Base-by-base conservation (phyloP, 2,888 invertebrate genomes). In the Parelbella ahira region DNA sequence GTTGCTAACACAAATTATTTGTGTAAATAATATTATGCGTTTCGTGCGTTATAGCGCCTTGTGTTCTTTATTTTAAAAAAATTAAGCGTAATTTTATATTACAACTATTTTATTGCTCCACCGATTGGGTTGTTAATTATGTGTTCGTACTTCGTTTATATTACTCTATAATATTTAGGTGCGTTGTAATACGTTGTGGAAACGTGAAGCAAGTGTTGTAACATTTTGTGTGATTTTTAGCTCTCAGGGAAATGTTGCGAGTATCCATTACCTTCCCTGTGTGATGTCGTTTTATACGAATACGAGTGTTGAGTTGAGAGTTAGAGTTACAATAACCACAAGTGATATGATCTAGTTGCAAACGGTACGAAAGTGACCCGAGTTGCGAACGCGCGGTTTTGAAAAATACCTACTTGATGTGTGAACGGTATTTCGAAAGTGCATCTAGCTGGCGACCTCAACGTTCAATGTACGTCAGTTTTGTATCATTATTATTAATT, bases 311-410 rank as follows among this genome's bases (percentile, higher is more conserved):
- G 68, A 74, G 79, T 78, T 81, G 68, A 73, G 68, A 74, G 78
- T 78, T 81, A 69, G 74, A 76, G 63, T 83, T 82, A 82, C 82
- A 70, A 67, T 68, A 75, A 86, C 86, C 86, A 75, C 86, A 84
- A 80, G 78, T 78, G 77, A 81, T 77, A 65, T 73, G 79, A 82
- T 81, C 68, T 62, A 64, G 60, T 67, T 63, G 66, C 69, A 64
- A 70, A 77, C 75, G 60, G 62, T 68, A 70, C 69, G 81, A 84
- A 81, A 82, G 84, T 82, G 81, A 80, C 72, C 77, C 80, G 70
- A 56, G 72, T 76, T 72, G 66, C 77, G 76, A 79, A 80, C 74
- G 57, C 71, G 80, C 68, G 82, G 82, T 79, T 79, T 76, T 68
- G 69, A 72, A 74, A 74, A 75, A 74, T 69, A 67, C 58, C 64